Evolutionary conservation across 2,113 vertebrate species (phyloP).

Genomic region (Syrmaticus mikado): DNA sequence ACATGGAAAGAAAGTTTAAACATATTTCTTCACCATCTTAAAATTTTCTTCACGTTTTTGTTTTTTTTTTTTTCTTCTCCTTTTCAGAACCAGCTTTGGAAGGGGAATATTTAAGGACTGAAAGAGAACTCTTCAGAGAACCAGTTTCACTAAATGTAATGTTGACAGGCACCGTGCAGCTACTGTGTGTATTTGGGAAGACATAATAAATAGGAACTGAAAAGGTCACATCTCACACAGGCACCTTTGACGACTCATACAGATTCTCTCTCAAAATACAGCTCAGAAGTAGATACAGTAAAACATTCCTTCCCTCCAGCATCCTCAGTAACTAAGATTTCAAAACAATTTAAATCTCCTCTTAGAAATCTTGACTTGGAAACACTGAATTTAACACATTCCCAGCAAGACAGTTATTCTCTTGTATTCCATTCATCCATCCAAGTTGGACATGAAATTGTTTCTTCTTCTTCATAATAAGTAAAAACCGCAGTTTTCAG

Average conservation of each 20-base stretch:
- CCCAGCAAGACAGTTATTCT: background rate
- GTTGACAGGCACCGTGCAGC: constrained; percentile 65
- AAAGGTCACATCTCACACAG: constrained; percentile 73
- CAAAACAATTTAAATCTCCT: constrained; percentile 52
- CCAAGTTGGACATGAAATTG: background rate
- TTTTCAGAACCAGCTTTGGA: background rate
- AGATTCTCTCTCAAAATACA: constrained; percentile 39
- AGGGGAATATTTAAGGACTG: constrained; percentile 3
- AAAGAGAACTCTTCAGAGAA: constrained; percentile 24
- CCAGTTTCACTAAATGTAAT: constrained; percentile 36
- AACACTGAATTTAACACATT: constrained; percentile 34
- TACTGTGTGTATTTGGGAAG: constrained; percentile 58
- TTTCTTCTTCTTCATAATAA: background rate
- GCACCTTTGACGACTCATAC: constrained; percentile 58
- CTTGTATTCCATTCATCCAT: background rate
- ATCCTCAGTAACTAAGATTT: constrained; percentile 19
- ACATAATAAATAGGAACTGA: constrained; percentile 69
- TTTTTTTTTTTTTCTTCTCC: background rate
- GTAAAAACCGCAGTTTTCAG: background rate
- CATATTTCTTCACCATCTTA: background rate
- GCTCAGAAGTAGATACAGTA: constrained; percentile 30
- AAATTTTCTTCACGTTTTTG: background rate
- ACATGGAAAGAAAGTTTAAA: background rate
- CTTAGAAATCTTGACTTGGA: constrained; percentile 44
- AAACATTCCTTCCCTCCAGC: constrained; percentile 49